Evolutionary conservation across 2,797 vertebrate genomes (phyloP).

Genomic region (Heterohyrax brucei): DNA sequence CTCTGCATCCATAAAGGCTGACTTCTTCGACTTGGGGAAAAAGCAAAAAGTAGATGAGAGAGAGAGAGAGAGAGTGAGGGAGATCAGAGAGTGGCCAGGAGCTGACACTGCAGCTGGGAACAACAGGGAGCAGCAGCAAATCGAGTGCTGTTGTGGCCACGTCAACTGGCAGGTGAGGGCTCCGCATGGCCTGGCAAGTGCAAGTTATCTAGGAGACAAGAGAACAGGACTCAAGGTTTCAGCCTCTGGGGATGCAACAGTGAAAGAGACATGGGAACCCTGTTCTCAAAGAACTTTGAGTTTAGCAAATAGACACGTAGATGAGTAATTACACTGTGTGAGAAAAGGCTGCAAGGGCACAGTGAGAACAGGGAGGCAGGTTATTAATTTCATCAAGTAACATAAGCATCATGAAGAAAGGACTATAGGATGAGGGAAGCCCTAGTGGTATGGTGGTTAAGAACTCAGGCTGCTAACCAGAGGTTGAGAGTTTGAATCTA

Average conservation of each 20-base stretch:
- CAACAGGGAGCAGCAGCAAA: conserved; percentile 45
- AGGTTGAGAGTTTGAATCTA: too few species aligned
- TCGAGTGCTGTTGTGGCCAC: not conserved
- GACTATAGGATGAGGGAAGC: too few species aligned
- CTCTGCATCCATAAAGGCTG: not conserved
- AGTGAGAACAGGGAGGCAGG: not conserved
- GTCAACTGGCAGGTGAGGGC: not conserved
- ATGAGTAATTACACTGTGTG: not conserved
- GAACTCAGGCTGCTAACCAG: too few species aligned
- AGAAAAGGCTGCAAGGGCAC: not conserved
- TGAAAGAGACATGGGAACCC: not conserved
- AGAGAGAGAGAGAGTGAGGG: too few species aligned
- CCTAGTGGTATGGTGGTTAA: too few species aligned
- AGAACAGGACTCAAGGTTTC: not conserved
- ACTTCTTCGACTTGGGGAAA: conserved; percentile 30
- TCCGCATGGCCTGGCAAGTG: not conserved
- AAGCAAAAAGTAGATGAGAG: not conserved
- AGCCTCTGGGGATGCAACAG: not conserved
- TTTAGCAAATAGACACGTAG: not conserved
- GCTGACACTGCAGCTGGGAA: conserved; percentile 16
- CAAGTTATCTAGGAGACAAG: not conserved
- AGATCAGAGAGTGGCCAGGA: not conserved
- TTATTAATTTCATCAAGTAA: not conserved
- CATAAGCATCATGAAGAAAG: not conserved
- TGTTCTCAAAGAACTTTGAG: not conserved